phyloP scores from a whole-genome alignment of 2,797 vertebrate genomes.

The Chaetophractus vellerosus region DNA sequence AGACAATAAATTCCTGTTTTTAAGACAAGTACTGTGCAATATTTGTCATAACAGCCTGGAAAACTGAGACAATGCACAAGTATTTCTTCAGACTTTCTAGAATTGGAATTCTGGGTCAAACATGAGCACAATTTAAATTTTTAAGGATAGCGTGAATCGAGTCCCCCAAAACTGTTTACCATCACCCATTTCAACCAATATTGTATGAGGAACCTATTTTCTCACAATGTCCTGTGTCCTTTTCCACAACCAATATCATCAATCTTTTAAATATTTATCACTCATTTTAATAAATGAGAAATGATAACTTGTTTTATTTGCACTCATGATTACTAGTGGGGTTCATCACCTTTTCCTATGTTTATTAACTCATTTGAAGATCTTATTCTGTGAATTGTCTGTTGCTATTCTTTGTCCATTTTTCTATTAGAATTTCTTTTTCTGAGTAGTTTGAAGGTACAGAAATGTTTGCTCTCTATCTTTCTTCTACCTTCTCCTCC shows the following conservation, averaged over 20 bases:
- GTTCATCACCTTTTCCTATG: background rate
- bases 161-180: background rate
- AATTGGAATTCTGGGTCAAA: background rate
- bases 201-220: background rate
- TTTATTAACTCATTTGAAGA: background rate
- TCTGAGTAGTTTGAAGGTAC: background rate
- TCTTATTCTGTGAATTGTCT: background rate
- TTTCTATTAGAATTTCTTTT: background rate
- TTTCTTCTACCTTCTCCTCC: background rate
- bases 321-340: background rate
- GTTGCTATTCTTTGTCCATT: background rate
- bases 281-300: background rate
- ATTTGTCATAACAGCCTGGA: no score
- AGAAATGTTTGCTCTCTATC: background rate
- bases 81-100: constrained; percentile 19
- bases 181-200: background rate
- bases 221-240: background rate
- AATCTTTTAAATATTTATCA: background rate
- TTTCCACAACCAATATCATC: background rate
- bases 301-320: background rate
- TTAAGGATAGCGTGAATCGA: background rate
- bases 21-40: no score
- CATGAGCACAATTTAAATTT: background rate
- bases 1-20: no score
- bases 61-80: background rate